These are phyloP conservation scores for Petroica traversi DNA, from an alignment of 2,113 vertebrate species.

Conservation along the genomic window DNA sequence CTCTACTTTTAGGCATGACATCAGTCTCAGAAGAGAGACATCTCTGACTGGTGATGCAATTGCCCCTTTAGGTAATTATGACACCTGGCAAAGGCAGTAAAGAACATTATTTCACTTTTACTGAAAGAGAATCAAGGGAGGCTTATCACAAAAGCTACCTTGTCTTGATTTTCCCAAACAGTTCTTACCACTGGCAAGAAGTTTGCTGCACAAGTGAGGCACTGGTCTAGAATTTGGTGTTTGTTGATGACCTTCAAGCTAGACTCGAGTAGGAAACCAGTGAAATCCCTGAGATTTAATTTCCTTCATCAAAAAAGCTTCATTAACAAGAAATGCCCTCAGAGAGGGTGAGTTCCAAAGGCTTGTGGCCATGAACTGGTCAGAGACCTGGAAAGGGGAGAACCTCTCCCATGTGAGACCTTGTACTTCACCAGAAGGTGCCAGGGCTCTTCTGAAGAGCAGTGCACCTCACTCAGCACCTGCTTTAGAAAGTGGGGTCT, in stretches of 20 bases:
- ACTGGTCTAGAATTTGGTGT: background rate
- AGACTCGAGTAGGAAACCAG: background rate
- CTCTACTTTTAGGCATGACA: slow-evolving; percentile 2
- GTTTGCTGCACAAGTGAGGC: background rate
- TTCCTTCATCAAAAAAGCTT: background rate
- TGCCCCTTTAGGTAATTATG: background rate
- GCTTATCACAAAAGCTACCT: background rate
- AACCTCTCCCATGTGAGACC: background rate
- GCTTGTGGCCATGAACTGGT: background rate
- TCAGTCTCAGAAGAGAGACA: slow-evolving; percentile 5
- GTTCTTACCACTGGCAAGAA: background rate
- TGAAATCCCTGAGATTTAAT: background rate
- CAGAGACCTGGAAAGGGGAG: background rate
- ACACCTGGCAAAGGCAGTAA: background rate
- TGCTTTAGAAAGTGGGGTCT: background rate
- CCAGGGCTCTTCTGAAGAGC: background rate
- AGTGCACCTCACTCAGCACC: background rate
- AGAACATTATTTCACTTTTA: background rate
- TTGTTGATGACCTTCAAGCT: background rate
- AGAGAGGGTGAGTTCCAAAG: background rate
- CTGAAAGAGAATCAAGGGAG: background rate
- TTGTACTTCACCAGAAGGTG: background rate
- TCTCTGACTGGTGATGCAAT: background rate
- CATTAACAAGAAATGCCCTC: background rate
- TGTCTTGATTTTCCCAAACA: background rate